Percentiles rank a stretch among this genome's conserved stretches.
Conservation (phyloP, 2,113 vertebrate species). For the Chaetops frenatus region DNA sequence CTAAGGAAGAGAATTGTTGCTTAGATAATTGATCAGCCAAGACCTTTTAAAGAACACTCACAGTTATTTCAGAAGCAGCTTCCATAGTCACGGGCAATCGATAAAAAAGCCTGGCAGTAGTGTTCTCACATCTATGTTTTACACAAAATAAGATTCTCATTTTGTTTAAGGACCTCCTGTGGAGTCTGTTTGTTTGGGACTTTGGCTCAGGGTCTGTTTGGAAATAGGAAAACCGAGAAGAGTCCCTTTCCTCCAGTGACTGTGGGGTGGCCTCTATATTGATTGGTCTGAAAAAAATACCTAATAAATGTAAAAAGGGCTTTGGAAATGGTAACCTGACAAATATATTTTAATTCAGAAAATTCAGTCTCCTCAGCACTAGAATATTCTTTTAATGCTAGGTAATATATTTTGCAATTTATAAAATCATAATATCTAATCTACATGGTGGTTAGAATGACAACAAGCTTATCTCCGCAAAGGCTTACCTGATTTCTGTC, state of each 20-base stretch:
- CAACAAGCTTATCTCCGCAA: background rate
- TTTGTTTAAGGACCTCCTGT: background rate
- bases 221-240: background rate
- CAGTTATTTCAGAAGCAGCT: background rate
- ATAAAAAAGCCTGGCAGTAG: background rate
- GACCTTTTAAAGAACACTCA: background rate
- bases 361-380: background rate
- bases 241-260: background rate
- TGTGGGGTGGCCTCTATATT: background rate
- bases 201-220: background rate
- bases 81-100: rapidly evolving
- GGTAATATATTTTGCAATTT: background rate
- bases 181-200: background rate
- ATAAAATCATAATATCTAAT: background rate
- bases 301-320: background rate
- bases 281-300: background rate
- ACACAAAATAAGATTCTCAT: background rate
- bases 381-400: background rate
- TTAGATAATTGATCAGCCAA: background rate
- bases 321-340: background rate
- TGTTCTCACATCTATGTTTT: background rate
- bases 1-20: background rate
- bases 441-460: background rate
- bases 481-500: background rate
- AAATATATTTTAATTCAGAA: background rate